phyloP scores from a whole-genome alignment of 2,113 vertebrate genomes.

The Siniperca knerii region DNA sequence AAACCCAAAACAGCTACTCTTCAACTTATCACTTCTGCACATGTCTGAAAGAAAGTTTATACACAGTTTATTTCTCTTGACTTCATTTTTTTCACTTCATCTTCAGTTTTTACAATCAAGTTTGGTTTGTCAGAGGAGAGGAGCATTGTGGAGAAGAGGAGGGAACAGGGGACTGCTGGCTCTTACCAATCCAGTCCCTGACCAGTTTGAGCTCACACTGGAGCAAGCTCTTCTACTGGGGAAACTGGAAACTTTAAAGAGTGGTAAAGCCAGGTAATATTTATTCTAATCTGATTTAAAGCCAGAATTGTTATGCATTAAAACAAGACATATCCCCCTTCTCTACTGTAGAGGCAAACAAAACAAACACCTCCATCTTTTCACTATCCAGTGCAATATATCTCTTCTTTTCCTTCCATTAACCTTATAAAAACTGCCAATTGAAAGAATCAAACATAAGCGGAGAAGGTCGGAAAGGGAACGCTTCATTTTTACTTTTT shows the following conservation, averaged over 20 bases:
- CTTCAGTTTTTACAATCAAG: slow-evolving; percentile 81
- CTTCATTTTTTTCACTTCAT: slow-evolving; percentile 63
- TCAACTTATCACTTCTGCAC: slow-evolving; percentile 82
- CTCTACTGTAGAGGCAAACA: slow-evolving; percentile 11
- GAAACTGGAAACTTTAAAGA: slow-evolving; percentile 27
- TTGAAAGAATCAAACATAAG: slow-evolving; percentile 11
- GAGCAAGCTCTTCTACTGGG: slow-evolving; percentile 17
- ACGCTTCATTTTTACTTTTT: neutral
- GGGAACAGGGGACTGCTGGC: slow-evolving; percentile 9
- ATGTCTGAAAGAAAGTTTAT: slow-evolving; percentile 84
- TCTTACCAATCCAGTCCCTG: slow-evolving; percentile 14
- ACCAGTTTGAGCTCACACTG: neutral
- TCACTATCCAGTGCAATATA: neutral
- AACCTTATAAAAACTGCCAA: slow-evolving; percentile 7
- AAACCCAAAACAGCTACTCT: slow-evolving; percentile 80
- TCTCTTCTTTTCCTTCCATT: neutral
- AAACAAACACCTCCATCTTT: slow-evolving; percentile 25
- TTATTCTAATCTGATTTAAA: slow-evolving; percentile 13
- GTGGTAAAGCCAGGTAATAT: neutral
- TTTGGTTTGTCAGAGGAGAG: slow-evolving; percentile 75
- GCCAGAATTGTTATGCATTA: slow-evolving; percentile 9
- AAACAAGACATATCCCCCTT: neutral
- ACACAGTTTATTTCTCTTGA: slow-evolving; percentile 75
- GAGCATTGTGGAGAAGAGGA: slow-evolving; percentile 42
- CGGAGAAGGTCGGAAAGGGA: neutral